Percentiles rank a stretch among this genome's conserved stretches.
Conservation (phyloP, 2,113 vertebrate species). For the Anthoscopus minutus region DNA sequence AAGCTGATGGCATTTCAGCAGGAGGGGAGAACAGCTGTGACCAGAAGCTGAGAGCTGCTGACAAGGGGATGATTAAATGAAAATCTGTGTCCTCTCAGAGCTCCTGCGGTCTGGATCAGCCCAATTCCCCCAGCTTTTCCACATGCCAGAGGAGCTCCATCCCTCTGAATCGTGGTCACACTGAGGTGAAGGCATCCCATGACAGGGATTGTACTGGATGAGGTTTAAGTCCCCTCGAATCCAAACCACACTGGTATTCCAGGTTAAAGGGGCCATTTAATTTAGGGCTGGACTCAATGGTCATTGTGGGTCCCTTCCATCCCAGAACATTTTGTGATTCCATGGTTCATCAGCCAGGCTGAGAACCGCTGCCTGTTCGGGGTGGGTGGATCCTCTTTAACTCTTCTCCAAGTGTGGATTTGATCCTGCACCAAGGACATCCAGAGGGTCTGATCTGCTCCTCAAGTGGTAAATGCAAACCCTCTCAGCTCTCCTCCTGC, state of each 20-base stretch:
- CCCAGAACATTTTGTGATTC: not conserved
- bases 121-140: not conserved
- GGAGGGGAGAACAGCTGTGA: not conserved
- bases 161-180: too few relatives aligned
- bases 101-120: not conserved
- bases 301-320: not conserved
- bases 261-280: not conserved
- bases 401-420: not conserved
- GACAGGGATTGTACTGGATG: not conserved
- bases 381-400: not conserved
- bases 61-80: not conserved
- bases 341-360: not conserved
- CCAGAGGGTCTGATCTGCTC: not conserved
- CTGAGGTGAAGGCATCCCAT: not conserved
- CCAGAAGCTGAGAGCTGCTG: not conserved
- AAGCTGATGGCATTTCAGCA: not conserved
- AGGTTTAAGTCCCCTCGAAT: not conserved
- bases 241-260: not conserved
- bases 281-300: fast-evolving
- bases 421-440: not conserved
- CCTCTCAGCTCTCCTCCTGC: not conserved
- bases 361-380: too few relatives aligned
- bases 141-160: not conserved
- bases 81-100: not conserved
- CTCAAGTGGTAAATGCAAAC: not conserved